Percentiles rank a stretch among this genome's conserved stretches.
These are phyloP conservation scores for Torymus texanus DNA, from an alignment of 2,888 invertebrate genomes.

Conservation along the genomic window DNA sequence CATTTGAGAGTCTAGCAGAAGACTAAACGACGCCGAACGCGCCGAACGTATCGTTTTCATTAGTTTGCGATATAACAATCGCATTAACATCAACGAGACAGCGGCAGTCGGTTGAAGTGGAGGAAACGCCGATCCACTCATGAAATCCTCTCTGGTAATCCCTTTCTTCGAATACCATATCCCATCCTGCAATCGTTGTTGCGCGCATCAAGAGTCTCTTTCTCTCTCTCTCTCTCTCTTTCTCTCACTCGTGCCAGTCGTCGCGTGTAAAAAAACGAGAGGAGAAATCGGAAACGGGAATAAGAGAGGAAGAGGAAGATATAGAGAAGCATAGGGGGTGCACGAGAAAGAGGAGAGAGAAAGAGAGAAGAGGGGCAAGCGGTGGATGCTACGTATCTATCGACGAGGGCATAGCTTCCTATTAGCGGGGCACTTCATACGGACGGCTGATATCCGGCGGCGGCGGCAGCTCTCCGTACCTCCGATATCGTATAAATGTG, in stretches of 20 bases:
- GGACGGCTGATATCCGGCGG: constrained; percentile 48
- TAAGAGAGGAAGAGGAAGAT: constrained; percentile 8
- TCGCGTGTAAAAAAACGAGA: constrained; percentile 16
- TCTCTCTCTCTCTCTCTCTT: neutral
- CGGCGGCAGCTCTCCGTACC: constrained; percentile 34
- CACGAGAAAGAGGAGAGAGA: constrained; percentile 9
- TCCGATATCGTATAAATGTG: constrained; percentile 74
- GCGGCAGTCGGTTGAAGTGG: neutral
- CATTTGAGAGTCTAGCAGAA: too few relatives aligned
- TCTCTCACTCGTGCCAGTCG: neutral
- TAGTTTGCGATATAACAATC: constrained; percentile 20
- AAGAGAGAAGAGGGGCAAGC: constrained; percentile 18
- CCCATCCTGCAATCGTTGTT: constrained; percentile 19
- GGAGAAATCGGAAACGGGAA: neutral
- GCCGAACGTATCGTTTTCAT: constrained; percentile 10
- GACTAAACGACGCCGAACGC: neutral
- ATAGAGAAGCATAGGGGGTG: constrained; percentile 2
- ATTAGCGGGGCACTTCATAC: constrained; percentile 70
- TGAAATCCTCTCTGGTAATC: constrained; percentile 36
- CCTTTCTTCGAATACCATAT: constrained; percentile 30
- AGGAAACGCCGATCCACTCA: neutral
- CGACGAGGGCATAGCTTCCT: constrained; percentile 70
- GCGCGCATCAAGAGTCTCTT: constrained; percentile 53
- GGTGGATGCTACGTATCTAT: constrained; percentile 66
- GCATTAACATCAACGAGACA: constrained; percentile 34